Conservation (phyloP, 2,888 invertebrate species). For the Lasioglossum vierecki region DNA sequence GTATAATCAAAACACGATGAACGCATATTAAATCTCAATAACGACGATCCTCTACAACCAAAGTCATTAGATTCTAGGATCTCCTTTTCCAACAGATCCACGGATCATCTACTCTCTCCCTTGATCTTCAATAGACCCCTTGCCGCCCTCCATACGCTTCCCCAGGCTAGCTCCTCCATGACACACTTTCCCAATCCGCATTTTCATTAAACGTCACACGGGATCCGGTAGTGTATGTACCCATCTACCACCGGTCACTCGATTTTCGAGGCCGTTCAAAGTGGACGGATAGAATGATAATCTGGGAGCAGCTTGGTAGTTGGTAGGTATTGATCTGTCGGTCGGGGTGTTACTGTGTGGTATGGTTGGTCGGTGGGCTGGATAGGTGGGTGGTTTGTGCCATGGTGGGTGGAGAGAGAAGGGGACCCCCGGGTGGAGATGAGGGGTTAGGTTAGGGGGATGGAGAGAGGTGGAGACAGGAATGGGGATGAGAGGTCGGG, state of each 20-base stretch:
- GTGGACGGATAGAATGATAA: slow-evolving; percentile 81
- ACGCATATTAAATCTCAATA: no score
- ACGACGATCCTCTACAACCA: no score
- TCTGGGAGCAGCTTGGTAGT: slow-evolving; percentile 81
- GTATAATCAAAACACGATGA: no score
- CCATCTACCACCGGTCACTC: slow-evolving; percentile 60
- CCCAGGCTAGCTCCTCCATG: not conserved
- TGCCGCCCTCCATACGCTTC: not conserved
- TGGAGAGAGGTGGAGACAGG: slow-evolving; percentile 64
- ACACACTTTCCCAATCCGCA: not conserved
- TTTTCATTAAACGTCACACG: not conserved
- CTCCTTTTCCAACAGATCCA: not conserved
- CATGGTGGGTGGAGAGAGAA: slow-evolving; percentile 64
- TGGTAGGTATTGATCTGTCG: slow-evolving; percentile 82
- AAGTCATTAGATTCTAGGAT: no score
- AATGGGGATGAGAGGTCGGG: slow-evolving; percentile 73
- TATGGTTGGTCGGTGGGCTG: slow-evolving; percentile 78
- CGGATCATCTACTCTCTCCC: not conserved
- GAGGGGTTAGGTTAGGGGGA: slow-evolving; percentile 65
- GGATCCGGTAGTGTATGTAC: not conserved
- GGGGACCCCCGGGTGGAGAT: slow-evolving; percentile 51
- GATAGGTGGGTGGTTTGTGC: slow-evolving; percentile 73
- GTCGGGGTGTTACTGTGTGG: slow-evolving; percentile 81
- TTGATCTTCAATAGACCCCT: not conserved
- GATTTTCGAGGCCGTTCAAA: slow-evolving; percentile 75